Base-by-base conservation (phyloP, 1,140 invertebrate species). In the Prorops nasuta region DNA sequence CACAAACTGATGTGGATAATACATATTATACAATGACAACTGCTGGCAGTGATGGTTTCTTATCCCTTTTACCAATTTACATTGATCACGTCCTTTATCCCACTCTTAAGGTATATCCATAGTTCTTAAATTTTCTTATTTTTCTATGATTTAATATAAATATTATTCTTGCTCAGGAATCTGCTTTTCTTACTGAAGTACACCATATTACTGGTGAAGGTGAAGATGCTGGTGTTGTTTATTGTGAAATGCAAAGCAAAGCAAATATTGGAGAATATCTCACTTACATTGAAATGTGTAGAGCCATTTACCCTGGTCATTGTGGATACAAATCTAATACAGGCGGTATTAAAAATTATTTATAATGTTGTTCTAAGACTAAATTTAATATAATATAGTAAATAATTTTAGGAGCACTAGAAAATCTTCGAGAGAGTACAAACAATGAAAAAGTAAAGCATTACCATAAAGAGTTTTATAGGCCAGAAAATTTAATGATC, bases 1-100 rank as follows among this genome's bases (percentile, higher is more conserved):
- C 91, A 3, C 89, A 85, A 84, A 85, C 85, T 49, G 88, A 90
- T 69, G 84, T 83, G 10, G 92, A 96, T 70, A 89, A 94, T 64
- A 96, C 94, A 7, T 88, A 84, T 60, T 97, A 96, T 64, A 94
- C 92, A 0, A 84, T 96, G 69, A 85, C 84, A 37, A 95, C 91
- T 28, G 91, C 90, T 43, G 93, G 92, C 3, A 85, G 84, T 65
- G 86, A 89, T 67, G 93, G 93, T 10, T 94, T 96, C 77, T 73
- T 94, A 7, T 87, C 87, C n/a, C 72, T 96, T 4, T 76, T 97
- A 65, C 93, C 92, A 0, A 88, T 96, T 55, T 96, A 94, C 69
- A 65, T 96, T 20, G 93, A 96, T 70, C 93, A 97, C 68, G 86
- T 96, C 59, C 79, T 97, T 4, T 87, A 87, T 69, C 92, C 94